phyloP scores from a whole-genome alignment of 2,888 invertebrate genomes.

The Athetis lepigone region DNA sequence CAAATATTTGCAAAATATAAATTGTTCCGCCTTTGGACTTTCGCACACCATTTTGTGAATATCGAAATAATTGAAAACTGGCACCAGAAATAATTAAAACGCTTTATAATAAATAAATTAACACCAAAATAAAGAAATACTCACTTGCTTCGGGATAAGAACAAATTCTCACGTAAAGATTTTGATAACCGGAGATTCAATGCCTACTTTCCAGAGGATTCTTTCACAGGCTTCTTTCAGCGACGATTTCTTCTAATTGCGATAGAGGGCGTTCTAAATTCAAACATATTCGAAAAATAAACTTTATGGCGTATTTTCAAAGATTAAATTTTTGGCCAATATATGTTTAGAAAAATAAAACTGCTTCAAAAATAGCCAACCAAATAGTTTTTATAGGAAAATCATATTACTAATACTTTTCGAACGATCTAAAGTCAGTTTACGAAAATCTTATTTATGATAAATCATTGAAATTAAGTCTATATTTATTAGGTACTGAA shows the following conservation, averaged over 20 bases:
- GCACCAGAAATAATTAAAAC: conserved; percentile 59
- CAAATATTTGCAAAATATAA: conserved; percentile 73
- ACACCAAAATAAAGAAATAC: conserved; percentile 75
- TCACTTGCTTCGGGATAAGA: conserved; percentile 86
- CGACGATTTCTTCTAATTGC: conserved; percentile 75
- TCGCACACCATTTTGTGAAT: conserved; percentile 74
- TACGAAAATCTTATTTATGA: not conserved
- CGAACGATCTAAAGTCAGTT: conserved; percentile 9
- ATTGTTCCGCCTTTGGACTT: conserved; percentile 68
- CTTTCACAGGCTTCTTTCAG: conserved; percentile 90
- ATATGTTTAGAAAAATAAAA: conserved; percentile 23
- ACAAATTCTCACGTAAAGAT: conserved; percentile 90
- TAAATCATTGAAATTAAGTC: too few relatives aligned
- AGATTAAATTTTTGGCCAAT: conserved; percentile 66
- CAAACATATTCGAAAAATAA: conserved; percentile 79
- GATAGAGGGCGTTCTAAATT: conserved; percentile 88
- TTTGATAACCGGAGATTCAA: conserved; percentile 89
- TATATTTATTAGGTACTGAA: not conserved
- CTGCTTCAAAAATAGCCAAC: too few relatives aligned
- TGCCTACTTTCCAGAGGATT: conserved; percentile 90
- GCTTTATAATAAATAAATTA: conserved; percentile 57
- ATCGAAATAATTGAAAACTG: conserved; percentile 61
- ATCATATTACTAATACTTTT: not conserved
- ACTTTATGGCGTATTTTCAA: conserved; percentile 57
- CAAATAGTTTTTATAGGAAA: not conserved